These are phyloP conservation scores for Nycticryphes semicollaris DNA, from an alignment of 2,113 vertebrate genomes.

Conservation along the genomic window DNA sequence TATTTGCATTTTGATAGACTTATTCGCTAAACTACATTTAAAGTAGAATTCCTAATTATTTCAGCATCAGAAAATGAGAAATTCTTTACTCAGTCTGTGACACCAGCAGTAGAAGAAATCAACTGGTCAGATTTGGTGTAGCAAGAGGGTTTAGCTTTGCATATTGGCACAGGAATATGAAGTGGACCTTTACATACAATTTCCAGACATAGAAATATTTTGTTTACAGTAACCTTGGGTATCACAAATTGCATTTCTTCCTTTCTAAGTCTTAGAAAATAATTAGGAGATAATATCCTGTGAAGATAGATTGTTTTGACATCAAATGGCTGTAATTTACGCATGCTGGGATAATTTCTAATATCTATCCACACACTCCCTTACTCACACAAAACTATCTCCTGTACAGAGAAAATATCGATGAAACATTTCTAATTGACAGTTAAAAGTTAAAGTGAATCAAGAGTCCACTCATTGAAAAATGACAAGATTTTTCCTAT, in stretches of 20 bases:
- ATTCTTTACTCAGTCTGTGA: neutral
- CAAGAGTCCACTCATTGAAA: neutral
- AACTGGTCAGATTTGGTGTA: neutral
- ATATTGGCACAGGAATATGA: neutral
- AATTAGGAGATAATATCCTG: neutral
- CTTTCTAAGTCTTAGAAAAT: neutral
- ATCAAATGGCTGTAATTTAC: neutral
- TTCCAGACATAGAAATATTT: neutral
- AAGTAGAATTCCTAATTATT: neutral
- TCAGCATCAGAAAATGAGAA: neutral
- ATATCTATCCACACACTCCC: neutral
- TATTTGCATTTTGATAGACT: neutral
- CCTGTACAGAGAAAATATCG: neutral
- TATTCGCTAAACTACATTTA: neutral
- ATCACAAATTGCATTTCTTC: neutral
- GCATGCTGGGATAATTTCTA: neutral
- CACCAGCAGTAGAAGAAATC: neutral
- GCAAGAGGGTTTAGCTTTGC: neutral
- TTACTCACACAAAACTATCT: neutral
- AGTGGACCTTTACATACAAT: neutral
- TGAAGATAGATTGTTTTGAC: neutral
- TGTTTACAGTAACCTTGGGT: neutral
- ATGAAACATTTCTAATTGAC: neutral
- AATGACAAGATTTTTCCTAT: neutral
- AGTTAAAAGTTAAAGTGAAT: neutral